A percentile compares a stretch with the other conserved stretches of the same genome.
Evolutionary conservation across 2,888 invertebrate species (phyloP).

Genomic region (Chirona hameri): DNA sequence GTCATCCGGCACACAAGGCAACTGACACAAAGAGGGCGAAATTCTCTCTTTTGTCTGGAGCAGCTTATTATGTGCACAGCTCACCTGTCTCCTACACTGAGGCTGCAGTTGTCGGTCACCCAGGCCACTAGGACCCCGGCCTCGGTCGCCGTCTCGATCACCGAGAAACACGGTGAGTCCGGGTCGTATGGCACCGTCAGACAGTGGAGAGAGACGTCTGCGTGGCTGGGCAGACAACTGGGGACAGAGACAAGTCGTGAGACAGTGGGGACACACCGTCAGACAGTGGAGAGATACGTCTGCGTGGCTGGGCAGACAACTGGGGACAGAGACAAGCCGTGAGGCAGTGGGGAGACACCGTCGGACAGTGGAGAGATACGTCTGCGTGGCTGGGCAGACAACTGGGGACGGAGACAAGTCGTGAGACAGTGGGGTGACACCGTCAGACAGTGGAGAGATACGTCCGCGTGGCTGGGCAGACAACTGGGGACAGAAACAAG

Average conservation of each 20-base stretch:
- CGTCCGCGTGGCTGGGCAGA: slow-evolving; percentile 44
- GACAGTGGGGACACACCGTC: too few relatives aligned
- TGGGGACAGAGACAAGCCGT: too few relatives aligned
- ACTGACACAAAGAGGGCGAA: too few relatives aligned
- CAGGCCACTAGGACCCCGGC: slow-evolving; percentile 62
- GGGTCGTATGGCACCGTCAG: slow-evolving; percentile 64
- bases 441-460: slow-evolving; percentile 64
- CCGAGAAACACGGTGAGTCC: slow-evolving; percentile 35
- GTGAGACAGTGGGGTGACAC: too few relatives aligned
- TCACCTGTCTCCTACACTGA: slow-evolving; percentile 72
- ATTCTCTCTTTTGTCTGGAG: too few relatives aligned
- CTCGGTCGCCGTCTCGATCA: slow-evolving; percentile 53
- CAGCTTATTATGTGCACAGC: neutral
- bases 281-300: slow-evolving; percentile 61
- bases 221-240: slow-evolving; percentile 40
- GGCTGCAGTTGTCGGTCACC: slow-evolving; percentile 70
- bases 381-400: slow-evolving; percentile 41
- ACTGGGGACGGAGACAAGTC: too few relatives aligned
- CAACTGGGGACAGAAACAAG: too few relatives aligned
- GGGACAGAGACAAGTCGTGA: too few relatives aligned
- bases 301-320: slow-evolving; percentile 40
- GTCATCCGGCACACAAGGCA: too few relatives aligned
- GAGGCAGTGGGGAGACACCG: too few relatives aligned
- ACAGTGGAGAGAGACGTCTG: slow-evolving; percentile 58
- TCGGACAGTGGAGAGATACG: slow-evolving; percentile 62